phyloP scores from a whole-genome alignment of 2,113 vertebrate genomes.

The Anas platyrhynchos region DNA sequence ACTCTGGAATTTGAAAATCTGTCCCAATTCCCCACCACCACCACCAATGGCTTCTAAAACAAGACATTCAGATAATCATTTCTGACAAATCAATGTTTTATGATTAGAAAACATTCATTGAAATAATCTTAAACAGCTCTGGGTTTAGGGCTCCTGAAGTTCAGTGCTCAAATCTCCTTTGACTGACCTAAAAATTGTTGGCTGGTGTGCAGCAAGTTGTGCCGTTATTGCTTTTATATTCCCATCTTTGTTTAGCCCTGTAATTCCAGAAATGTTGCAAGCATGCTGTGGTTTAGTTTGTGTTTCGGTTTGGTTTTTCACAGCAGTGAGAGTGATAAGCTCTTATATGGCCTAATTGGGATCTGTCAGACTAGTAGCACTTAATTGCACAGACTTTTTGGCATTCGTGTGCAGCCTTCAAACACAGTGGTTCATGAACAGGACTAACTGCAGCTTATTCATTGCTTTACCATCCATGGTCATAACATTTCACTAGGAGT shows the following conservation, averaged over 20 bases:
- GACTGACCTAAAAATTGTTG: not conserved
- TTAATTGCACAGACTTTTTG: constrained; percentile 7
- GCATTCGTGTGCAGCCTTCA: not conserved
- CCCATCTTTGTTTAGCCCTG: not conserved
- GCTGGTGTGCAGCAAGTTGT: not conserved
- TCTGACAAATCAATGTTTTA: not conserved
- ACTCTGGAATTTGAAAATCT: not conserved
- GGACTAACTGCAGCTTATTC: constrained; percentile 45
- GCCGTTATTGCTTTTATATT: not conserved
- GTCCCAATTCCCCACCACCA: not conserved
- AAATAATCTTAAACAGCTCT: not conserved
- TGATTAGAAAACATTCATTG: not conserved
- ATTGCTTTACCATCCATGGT: constrained; percentile 81
- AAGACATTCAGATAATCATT: not conserved
- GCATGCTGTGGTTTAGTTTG: not conserved
- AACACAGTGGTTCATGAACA: not conserved
- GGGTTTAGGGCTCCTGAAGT: not conserved
- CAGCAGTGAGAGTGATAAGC: not conserved
- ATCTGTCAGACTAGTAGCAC: not conserved
- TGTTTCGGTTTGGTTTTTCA: not conserved
- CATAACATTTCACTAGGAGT: constrained; percentile 46
- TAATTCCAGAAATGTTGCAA: not conserved
- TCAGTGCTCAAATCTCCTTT: not conserved
- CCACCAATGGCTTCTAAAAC: not conserved
- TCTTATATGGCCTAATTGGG: not conserved